Evolutionary conservation across 1,140 invertebrate genomes (phyloP).

Genomic region (Belonocnema kinseyi): DNA sequence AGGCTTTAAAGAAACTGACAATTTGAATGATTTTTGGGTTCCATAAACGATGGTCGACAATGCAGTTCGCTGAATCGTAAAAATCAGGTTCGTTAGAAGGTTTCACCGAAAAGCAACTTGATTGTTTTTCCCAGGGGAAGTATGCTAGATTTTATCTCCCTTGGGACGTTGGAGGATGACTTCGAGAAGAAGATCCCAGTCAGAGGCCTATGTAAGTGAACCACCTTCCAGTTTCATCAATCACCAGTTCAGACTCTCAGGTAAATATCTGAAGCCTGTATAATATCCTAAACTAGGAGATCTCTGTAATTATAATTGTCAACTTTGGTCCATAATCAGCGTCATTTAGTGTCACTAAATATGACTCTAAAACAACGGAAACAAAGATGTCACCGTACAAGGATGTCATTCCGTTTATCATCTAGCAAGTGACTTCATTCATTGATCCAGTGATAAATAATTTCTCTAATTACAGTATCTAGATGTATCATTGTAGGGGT

Average conservation of each 20-base stretch:
- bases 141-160: conserved; percentile 11
- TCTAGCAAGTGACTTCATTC: too few relatives aligned
- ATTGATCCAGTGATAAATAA: too few relatives aligned
- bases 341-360: not conserved
- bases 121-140: conserved; percentile 13
- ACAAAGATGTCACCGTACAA: too few relatives aligned
- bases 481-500: too few relatives aligned
- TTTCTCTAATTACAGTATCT: too few relatives aligned
- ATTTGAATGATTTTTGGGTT: not conserved
- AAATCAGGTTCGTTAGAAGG: not conserved
- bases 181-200: conserved; percentile 4
- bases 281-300: not conserved
- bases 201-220: conserved; percentile 12
- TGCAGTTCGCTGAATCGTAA: conserved; percentile 5
- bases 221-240: conserved; percentile 18
- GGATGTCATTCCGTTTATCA: too few relatives aligned
- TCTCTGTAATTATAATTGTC: conserved; percentile 6
- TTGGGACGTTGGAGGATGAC: conserved; percentile 21
- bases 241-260: conserved; percentile 1
- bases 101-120: not conserved
- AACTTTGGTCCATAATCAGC: conserved; percentile 1
- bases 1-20: not conserved
- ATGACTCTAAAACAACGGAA: too few relatives aligned
- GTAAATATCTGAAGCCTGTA: not conserved
- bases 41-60: not conserved